Conservation (phyloP, 2,113 vertebrate species). For the Siniperca knerii region DNA sequence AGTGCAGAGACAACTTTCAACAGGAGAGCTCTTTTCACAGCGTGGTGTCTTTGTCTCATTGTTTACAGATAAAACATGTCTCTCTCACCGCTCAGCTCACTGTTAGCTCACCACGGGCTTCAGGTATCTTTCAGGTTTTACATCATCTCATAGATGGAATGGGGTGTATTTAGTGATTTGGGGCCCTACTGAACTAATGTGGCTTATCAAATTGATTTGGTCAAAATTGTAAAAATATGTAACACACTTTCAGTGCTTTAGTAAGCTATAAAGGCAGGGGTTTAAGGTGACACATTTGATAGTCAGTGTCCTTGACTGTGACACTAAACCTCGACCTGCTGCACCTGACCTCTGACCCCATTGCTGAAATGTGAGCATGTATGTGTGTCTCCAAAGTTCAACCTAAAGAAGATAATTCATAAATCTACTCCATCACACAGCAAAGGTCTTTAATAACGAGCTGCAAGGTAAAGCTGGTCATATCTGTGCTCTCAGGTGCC, state of each 20-base stretch:
- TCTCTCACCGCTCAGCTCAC: background rate
- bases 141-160: background rate
- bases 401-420: background rate
- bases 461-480: background rate
- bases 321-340: too few species aligned
- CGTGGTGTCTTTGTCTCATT: background rate
- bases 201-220: too few species aligned
- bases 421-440: background rate
- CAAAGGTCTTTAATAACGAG: background rate
- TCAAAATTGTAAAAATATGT: too few species aligned
- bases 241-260: too few species aligned
- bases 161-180: background rate
- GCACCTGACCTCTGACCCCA: slow-evolving; percentile 7
- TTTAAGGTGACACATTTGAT: too few species aligned
- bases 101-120: background rate
- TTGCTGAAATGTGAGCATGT: background rate
- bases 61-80: background rate
- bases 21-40: background rate
- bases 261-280: too few species aligned
- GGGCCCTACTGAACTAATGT: too few species aligned
- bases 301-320: too few species aligned
- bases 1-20: background rate
- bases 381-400: background rate
- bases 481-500: background rate
- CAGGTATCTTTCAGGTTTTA: background rate